Conservation (phyloP, 2,113 vertebrate genomes). For the Mastomys natalensis region DNA sequence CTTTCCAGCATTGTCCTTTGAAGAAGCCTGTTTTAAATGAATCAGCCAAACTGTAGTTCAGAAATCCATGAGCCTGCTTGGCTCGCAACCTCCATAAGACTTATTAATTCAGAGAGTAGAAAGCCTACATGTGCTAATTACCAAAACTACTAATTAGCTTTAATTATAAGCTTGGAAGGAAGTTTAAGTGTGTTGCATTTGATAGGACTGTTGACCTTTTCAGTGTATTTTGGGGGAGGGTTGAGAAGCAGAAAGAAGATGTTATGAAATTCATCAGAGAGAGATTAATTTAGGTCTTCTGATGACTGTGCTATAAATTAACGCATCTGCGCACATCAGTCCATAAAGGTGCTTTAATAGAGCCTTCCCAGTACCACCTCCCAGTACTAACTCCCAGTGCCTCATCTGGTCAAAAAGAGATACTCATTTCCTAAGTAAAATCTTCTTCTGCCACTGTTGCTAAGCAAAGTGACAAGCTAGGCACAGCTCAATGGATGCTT, state of each 20-base stretch:
- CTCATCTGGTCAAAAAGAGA: slow-evolving; percentile 48
- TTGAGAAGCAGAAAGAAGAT: slow-evolving; percentile 79
- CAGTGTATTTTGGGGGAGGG: slow-evolving; percentile 66
- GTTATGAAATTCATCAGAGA: slow-evolving; percentile 84
- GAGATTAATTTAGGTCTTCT: slow-evolving; percentile 85
- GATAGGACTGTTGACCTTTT: slow-evolving; percentile 85
- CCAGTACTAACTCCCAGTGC: slow-evolving; percentile 53
- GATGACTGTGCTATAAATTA: slow-evolving; percentile 81
- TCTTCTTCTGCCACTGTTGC: slow-evolving; percentile 45
- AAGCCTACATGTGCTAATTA: slow-evolving; percentile 83
- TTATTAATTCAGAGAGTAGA: slow-evolving; percentile 82
- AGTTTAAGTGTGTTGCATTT: slow-evolving; percentile 81
- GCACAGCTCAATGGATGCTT: not conserved
- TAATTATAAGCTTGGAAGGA: slow-evolving; percentile 86
- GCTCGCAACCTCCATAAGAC: slow-evolving; percentile 70
- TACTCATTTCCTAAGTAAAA: not conserved
- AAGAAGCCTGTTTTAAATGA: slow-evolving; percentile 1
- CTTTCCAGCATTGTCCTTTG: not conserved
- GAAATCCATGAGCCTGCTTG: slow-evolving; percentile 57
- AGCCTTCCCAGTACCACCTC: slow-evolving; percentile 56
- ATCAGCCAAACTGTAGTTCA: slow-evolving; percentile 15
- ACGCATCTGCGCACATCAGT: slow-evolving; percentile 61
- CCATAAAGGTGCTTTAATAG: slow-evolving; percentile 75
- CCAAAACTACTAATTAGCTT: slow-evolving; percentile 83
- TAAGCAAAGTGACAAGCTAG: not conserved